A percentile compares a stretch with the other conserved stretches of the same genome.
phyloP scores from a whole-genome alignment of 2,888 invertebrate species.

The Thumatha senex region DNA sequence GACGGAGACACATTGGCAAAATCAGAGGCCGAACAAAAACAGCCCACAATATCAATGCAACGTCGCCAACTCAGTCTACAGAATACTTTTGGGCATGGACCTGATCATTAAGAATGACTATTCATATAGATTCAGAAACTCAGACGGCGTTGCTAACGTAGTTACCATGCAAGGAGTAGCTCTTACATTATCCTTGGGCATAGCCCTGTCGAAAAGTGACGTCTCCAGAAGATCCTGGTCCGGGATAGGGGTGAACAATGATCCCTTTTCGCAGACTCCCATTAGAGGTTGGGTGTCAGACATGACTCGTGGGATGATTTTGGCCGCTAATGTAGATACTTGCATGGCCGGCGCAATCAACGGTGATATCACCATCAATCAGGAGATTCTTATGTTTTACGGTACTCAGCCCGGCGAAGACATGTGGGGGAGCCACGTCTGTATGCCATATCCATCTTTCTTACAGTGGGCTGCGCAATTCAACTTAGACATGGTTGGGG shows the following conservation, averaged over 20 bases:
- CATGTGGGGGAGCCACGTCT: background rate
- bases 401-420: background rate
- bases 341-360: background rate
- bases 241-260: slow-evolving; percentile 4
- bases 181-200: slow-evolving; percentile 5
- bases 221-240: slow-evolving; percentile 7
- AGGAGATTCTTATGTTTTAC: background rate
- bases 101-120: slow-evolving; percentile 7
- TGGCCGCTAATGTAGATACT: background rate
- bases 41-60: slow-evolving; percentile 11
- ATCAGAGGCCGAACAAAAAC: background rate
- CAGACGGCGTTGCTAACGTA: slow-evolving; percentile 9
- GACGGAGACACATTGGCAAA: slow-evolving; percentile 2
- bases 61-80: slow-evolving; percentile 8
- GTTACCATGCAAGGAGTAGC: slow-evolving; percentile 12
- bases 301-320: background rate
- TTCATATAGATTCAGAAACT: slow-evolving; percentile 3
- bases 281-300: background rate
- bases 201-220: slow-evolving; percentile 6
- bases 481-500: slow-evolving; percentile 1
- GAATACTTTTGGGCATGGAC: slow-evolving; percentile 4
- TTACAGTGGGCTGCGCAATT: background rate
- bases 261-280: slow-evolving; percentile 8
- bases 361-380: background rate
- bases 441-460: slow-evolving; percentile 5